phyloP scores from a whole-genome alignment of 2,888 invertebrate species.

The Sabatieria punctata region DNA sequence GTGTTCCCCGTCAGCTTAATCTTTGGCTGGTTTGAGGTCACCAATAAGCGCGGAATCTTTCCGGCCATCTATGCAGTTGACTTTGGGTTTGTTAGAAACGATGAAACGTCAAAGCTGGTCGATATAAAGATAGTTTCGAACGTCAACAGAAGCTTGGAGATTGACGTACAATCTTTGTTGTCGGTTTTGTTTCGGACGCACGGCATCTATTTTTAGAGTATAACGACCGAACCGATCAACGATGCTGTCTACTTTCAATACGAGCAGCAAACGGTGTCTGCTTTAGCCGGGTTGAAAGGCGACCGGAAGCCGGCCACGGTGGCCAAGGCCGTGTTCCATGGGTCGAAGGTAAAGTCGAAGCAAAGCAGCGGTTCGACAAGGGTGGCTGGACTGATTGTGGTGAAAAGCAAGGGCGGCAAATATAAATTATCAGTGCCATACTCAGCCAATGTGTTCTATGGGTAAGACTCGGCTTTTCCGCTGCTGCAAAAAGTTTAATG shows the following conservation, averaged over 20 bases:
- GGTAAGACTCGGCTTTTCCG: conserved; percentile 34
- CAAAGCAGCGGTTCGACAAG: conserved; percentile 10
- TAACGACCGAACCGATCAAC: conserved; percentile 42
- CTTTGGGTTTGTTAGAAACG: conserved; percentile 59
- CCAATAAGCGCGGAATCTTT: conserved; percentile 48
- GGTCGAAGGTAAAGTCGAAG: conserved; percentile 9
- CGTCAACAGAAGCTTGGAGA: conserved; percentile 47
- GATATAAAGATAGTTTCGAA: conserved; percentile 52
- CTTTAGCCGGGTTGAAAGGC: not conserved
- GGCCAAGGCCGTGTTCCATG: conserved; percentile 21
- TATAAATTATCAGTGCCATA: conserved; percentile 48
- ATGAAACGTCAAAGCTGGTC: conserved; percentile 46
- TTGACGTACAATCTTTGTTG: conserved; percentile 41
- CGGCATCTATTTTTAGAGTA: conserved; percentile 14
- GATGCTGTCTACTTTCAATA: conserved; percentile 51
- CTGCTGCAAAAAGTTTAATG: too few relatives aligned
- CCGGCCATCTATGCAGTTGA: conserved; percentile 58
- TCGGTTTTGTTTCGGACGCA: conserved; percentile 2
- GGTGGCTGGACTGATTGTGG: conserved; percentile 32
- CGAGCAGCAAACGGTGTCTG: conserved; percentile 38
- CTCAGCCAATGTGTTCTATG: conserved; percentile 39
- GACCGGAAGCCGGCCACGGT: conserved; percentile 13
- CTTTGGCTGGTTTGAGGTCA: conserved; percentile 16
- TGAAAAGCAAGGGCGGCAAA: conserved; percentile 38
- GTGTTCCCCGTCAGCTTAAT: conserved; percentile 5